Evolutionary conservation across 1,140 invertebrate species (phyloP).

Genomic region (Tetragonula clypearis): DNA sequence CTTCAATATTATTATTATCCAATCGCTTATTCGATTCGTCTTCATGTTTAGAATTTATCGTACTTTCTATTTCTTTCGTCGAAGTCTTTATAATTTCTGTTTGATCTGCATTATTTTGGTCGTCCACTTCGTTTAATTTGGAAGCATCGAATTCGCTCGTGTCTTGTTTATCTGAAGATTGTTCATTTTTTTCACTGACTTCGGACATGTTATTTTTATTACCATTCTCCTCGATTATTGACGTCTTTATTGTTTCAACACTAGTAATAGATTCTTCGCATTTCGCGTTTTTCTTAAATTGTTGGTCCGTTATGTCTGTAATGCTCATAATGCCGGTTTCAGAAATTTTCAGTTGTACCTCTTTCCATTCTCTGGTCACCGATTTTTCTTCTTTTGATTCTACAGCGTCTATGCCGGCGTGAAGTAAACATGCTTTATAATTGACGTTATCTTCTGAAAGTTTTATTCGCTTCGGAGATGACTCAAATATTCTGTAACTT

Average conservation of each 20-base stretch:
- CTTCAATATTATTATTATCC: constrained; percentile 56
- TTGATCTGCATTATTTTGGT: neutral
- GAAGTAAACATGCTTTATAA: constrained; percentile 75
- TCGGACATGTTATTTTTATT: constrained; percentile 14
- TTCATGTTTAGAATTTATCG: constrained; percentile 34
- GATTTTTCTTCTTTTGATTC: constrained; percentile 70
- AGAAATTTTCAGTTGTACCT: constrained; percentile 87
- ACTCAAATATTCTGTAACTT: constrained; percentile 85
- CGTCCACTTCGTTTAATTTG: constrained; percentile 11
- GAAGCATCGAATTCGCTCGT: neutral
- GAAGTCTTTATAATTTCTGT: neutral
- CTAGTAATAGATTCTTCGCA: constrained; percentile 30
- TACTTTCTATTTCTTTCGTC: constrained; percentile 9
- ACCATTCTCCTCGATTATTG: neutral
- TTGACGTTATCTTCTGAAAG: constrained; percentile 78
- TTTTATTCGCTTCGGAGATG: constrained; percentile 81
- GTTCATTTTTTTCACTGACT: constrained; percentile 28
- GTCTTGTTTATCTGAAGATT: neutral
- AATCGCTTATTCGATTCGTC: constrained; percentile 49
- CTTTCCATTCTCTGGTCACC: constrained; percentile 83
- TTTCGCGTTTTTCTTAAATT: constrained; percentile 71
- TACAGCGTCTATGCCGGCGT: constrained; percentile 73
- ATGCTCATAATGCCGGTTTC: constrained; percentile 88
- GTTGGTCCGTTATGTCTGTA: constrained; percentile 80
- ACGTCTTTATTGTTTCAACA: constrained; percentile 61